These are phyloP conservation scores for Eretmochelys imbricata DNA, from an alignment of 2,113 vertebrate genomes.

Conservation along the genomic window DNA sequence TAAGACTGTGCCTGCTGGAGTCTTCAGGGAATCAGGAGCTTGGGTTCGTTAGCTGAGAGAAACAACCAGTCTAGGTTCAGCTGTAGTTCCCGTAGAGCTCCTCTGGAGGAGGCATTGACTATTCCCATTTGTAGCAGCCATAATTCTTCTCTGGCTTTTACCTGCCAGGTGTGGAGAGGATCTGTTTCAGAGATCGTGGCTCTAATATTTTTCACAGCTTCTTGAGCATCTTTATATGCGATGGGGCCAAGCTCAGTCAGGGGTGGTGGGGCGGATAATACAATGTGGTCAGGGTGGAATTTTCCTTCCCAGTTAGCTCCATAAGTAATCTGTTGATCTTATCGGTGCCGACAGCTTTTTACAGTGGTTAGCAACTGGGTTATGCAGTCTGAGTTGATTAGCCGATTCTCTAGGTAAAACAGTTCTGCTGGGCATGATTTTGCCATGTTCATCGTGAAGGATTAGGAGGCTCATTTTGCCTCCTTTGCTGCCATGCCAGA, in stretches of 20 bases:
- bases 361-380: background rate
- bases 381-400: too few relatives aligned
- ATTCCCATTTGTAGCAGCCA: background rate
- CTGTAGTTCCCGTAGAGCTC: background rate
- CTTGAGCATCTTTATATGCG: background rate
- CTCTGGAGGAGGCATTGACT: background rate
- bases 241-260: background rate
- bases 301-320: background rate
- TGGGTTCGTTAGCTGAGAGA: background rate
- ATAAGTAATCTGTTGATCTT: background rate
- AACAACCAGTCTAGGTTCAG: background rate
- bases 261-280: background rate
- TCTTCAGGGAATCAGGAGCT: too few relatives aligned
- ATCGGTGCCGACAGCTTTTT: background rate
- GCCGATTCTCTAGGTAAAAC: too few relatives aligned
- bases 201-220: background rate
- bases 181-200: accelerated
- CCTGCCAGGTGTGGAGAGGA: background rate
- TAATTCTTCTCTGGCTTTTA: background rate
- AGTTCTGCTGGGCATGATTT: too few relatives aligned
- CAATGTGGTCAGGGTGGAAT: background rate
- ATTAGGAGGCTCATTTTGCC: too few relatives aligned
- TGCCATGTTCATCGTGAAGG: too few relatives aligned
- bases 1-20: background rate
- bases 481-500: too few relatives aligned